Conservation (phyloP, 1,140 invertebrate species). For the Leptopilina clavipes region DNA sequence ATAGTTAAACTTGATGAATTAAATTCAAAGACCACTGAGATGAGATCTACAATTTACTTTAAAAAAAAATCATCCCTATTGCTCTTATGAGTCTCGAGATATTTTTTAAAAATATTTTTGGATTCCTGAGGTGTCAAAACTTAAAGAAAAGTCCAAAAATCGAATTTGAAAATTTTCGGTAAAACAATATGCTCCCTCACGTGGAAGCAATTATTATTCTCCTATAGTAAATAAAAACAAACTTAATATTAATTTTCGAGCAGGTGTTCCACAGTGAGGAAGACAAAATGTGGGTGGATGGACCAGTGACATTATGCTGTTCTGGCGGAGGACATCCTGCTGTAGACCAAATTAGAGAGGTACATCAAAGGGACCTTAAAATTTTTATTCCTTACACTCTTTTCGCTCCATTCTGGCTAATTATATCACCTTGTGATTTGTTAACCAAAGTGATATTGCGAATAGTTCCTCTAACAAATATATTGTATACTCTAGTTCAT, state of each 20-base stretch:
- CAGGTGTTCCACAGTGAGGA: conserved; percentile 6
- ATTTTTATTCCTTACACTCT: neutral
- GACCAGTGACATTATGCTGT: neutral
- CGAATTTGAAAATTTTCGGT: too few relatives aligned
- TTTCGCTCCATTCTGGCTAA: neutral
- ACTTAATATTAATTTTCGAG: neutral
- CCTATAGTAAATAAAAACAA: neutral
- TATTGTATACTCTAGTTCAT: neutral
- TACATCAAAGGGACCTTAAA: conserved; percentile 3
- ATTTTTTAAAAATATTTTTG: too few relatives aligned
- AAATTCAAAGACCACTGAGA: too few relatives aligned
- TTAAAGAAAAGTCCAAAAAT: neutral
- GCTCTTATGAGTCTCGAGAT: too few relatives aligned
- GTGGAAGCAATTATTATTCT: neutral
- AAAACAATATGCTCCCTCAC: too few relatives aligned
- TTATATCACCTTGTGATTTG: neutral
- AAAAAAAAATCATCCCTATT: too few relatives aligned
- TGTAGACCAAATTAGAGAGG: neutral
- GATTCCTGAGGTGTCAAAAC: too few relatives aligned
- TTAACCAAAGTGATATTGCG: neutral
- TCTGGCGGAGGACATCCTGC: conserved; percentile 5
- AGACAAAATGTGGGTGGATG: conserved; percentile 14
- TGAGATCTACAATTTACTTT: too few relatives aligned
- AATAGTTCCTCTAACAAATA: neutral
- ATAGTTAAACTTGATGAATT: too few relatives aligned